Conservation (phyloP, 92 coral and sea anemone genomes). For the Pocillopora grandis region DNA sequence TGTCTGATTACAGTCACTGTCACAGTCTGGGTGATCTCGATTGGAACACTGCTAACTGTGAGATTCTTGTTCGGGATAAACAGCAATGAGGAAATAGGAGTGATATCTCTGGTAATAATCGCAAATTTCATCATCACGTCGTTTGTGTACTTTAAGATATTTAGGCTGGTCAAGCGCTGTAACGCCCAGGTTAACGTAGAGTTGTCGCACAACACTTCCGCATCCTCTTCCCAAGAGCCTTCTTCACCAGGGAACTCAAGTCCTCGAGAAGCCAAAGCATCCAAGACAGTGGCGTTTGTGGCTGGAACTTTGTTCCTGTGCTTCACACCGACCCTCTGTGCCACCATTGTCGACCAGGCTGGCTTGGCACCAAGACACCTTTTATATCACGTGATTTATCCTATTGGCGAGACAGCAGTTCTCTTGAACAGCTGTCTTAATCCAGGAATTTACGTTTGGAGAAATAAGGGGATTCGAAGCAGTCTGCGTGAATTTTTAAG, state of each 20-base stretch:
- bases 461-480: slow-evolving; percentile 52
- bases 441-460: slow-evolving; percentile 75
- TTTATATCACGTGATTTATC: slow-evolving; percentile 71
- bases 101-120: slow-evolving; percentile 57
- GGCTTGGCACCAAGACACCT: slow-evolving; percentile 35
- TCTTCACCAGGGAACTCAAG: slow-evolving; percentile 12
- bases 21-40: slow-evolving; percentile 55
- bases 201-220: slow-evolving; percentile 13
- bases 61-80: slow-evolving; percentile 66
- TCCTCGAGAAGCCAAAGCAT: slow-evolving; percentile 62
- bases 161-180: slow-evolving; percentile 49
- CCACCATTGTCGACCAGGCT: slow-evolving; percentile 64
- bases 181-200: slow-evolving; percentile 37
- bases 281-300: slow-evolving; percentile 65
- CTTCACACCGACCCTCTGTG: slow-evolving; percentile 59
- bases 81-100: slow-evolving; percentile 44
- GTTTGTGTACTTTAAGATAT: slow-evolving; percentile 63
- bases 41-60: slow-evolving; percentile 35
- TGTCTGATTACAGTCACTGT: slow-evolving; percentile 33
- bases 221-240: slow-evolving; percentile 8
- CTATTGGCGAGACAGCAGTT: slow-evolving; percentile 70
- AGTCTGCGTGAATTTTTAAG: slow-evolving; percentile 52
- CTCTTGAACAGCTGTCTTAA: slow-evolving; percentile 68
- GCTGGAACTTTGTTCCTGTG: slow-evolving; percentile 73
- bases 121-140: slow-evolving; percentile 48